A percentile compares a stretch with the other conserved stretches of the same genome.
These are phyloP conservation scores for Nothura maculosa DNA, from an alignment of 2,797 vertebrate genomes.

Conservation along the genomic window DNA sequence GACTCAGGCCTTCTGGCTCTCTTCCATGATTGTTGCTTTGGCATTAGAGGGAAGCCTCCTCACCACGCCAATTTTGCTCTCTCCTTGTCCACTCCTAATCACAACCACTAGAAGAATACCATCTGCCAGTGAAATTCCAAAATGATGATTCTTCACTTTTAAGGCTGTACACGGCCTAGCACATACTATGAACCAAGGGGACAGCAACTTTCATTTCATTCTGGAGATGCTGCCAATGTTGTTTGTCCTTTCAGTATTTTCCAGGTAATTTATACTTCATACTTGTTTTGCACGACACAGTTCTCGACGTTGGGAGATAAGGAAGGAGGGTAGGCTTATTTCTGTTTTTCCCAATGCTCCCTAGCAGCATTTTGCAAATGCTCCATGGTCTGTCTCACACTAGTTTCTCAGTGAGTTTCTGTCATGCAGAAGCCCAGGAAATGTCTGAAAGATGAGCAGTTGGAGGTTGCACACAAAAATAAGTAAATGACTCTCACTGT, in stretches of 20 bases:
- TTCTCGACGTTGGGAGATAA: neutral
- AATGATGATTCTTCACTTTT: neutral
- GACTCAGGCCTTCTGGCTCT: conserved; percentile 16
- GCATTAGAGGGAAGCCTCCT: neutral
- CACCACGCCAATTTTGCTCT: neutral
- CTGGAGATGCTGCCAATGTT: neutral
- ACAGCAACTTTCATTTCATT: neutral
- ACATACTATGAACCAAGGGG: neutral
- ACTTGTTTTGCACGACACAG: neutral
- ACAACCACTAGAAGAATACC: neutral
- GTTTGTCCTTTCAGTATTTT: neutral
- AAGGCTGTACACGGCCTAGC: neutral
- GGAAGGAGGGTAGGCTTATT: neutral
- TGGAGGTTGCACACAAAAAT: neutral
- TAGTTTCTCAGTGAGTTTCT: neutral
- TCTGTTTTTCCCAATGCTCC: neutral
- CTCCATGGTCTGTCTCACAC: rapidly evolving
- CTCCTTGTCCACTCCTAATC: neutral
- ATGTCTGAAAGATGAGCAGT: neutral
- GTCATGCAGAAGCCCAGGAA: neutral
- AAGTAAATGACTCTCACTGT: neutral
- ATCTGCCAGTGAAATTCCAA: neutral
- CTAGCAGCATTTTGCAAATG: neutral
- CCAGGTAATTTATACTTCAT: neutral
- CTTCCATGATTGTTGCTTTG: conserved; percentile 5